Evolutionary conservation across 2,888 invertebrate genomes (phyloP), one percentile per base, ranked within the genome.

Genomic region (Actias luna): DNA sequence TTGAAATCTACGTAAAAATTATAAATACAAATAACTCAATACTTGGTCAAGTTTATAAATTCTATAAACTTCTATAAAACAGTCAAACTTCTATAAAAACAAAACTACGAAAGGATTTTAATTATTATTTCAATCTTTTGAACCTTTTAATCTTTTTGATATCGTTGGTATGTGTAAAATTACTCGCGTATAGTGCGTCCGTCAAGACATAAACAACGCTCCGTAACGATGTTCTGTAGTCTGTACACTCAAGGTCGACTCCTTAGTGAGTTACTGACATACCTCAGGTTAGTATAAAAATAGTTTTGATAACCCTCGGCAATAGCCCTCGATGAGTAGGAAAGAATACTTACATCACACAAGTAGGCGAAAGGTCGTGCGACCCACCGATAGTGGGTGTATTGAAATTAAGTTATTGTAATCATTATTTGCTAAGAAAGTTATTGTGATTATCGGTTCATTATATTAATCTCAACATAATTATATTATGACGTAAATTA

Each of bases 221-320:
- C 67, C 68, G 70, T 71, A 72, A 75, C 69, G 70, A 71, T 72
- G 72, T 16, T 62, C 73, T 71, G 57, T 66, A 59, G 16, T 58
- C 73, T 71, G 59, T 66, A 58, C 66, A 67, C 62, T 71, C 83
- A 82, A 82, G 83, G 82, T 68, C 75, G 68, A 68, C 74, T 46
- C 74, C 78, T 76, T 50, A 22, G 59, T 71, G 69, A 69, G 66
- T 65, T 67, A 75, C 71, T 72, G 62, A 65, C 71, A 68, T 72
- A 69, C 66, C 68, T 68, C 67, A 67, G 31, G 39, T 62, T 42
- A 58, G 31, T 39, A 10, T 62, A 42, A 62, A 42, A 55, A 62
- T 42, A 39, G 55, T 55, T 29, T 55, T 55, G 27, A 29, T 55
- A 55, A 55, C 46, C 46, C 46, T 50, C 46, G 25, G 46, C 22